Evolutionary conservation across 2,797 vertebrate species (phyloP).

Genomic region (Syngnathus acus): DNA sequence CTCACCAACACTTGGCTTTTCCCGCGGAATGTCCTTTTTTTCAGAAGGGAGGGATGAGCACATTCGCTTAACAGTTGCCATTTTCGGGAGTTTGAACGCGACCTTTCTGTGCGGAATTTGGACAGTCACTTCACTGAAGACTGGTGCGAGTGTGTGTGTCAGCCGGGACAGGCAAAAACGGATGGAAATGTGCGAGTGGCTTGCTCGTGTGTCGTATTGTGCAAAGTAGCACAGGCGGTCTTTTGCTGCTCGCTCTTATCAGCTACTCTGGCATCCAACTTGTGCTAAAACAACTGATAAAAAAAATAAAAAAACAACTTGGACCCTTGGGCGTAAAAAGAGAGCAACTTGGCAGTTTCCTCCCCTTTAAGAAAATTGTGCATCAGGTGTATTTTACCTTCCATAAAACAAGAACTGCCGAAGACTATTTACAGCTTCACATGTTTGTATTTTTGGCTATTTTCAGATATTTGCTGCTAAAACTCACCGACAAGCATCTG

Average conservation of each 20-base stretch:
- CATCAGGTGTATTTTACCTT: slow-evolving; percentile 17
- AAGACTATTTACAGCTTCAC: too few species aligned
- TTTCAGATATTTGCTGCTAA: background rate
- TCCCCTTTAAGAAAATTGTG: background rate
- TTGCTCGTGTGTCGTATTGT: background rate
- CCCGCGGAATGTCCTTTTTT: background rate
- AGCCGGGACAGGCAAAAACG: too few species aligned
- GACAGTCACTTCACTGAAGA: too few species aligned
- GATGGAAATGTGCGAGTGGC: background rate
- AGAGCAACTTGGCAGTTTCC: background rate
- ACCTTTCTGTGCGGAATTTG: too few species aligned
- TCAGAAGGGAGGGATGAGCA: background rate
- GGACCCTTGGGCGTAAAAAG: background rate
- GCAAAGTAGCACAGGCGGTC: slow-evolving; percentile 3
- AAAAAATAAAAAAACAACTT: background rate
- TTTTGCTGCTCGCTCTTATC: slow-evolving; percentile 22
- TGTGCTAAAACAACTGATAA: slow-evolving; percentile 11
- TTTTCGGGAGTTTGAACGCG: background rate
- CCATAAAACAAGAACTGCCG: background rate
- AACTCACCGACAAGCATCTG: background rate
- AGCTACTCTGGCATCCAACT: slow-evolving; percentile 10
- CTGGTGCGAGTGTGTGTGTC: too few species aligned
- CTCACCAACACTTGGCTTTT: slow-evolving; percentile 3
- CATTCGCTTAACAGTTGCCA: background rate
- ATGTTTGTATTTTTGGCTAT: background rate